Evolutionary conservation across 30 jellyfish, hydroid and myxozoan genomes (phyloP).

Genomic region (Aurelia sp.): DNA sequence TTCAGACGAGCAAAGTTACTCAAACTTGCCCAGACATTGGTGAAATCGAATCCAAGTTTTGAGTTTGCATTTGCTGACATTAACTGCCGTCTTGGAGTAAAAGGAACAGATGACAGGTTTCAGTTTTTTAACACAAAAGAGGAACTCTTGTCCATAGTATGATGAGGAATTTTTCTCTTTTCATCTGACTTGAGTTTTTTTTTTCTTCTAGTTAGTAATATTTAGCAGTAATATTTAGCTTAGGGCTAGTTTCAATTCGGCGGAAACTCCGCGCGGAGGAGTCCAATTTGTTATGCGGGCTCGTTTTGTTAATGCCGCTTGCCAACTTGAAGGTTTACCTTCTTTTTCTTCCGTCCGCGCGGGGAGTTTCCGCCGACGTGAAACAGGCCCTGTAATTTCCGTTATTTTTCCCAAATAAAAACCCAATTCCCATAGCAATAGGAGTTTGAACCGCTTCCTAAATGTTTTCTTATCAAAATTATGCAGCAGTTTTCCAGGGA

Average conservation of each 20-base stretch:
- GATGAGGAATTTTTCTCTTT: conserved; percentile 12
- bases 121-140: conserved; percentile 18
- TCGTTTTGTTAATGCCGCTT: neutral
- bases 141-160: conserved; percentile 18
- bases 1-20: no score
- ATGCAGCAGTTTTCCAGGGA: neutral
- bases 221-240: neutral
- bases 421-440: conserved; percentile 5
- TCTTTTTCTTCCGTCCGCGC: conserved; percentile 4
- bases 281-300: neutral
- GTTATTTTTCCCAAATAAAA: neutral
- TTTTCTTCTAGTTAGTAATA: neutral
- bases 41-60: no score
- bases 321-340: neutral
- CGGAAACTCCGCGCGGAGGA: conserved; percentile 21
- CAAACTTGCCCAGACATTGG: no score
- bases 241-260: neutral
- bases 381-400: neutral
- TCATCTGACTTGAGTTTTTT: neutral
- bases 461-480: neutral
- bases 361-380: conserved; percentile 11
- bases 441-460: neutral
- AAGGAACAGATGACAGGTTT: neutral
- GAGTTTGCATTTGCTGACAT: no score
- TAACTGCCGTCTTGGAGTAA: conserved; percentile 43